A percentile compares a stretch with the other conserved stretches of the same genome.
Evolutionary conservation across 2,113 vertebrate genomes (phyloP).

Genomic region (Hiodon alosoides): DNA sequence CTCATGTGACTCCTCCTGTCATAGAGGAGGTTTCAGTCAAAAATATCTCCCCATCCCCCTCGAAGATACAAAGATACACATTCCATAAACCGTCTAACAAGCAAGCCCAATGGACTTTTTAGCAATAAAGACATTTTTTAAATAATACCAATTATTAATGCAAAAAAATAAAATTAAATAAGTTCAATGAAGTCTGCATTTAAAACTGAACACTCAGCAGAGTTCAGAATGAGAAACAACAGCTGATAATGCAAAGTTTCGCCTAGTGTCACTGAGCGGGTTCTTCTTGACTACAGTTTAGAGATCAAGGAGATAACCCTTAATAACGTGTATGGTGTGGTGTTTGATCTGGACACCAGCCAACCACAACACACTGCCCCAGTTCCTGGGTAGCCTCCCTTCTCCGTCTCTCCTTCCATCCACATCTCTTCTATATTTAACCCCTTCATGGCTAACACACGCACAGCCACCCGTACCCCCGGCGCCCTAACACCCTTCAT

Average conservation of each 20-base stretch:
- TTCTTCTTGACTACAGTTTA: conserved; percentile 33
- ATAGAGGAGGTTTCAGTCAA: conserved; percentile 22
- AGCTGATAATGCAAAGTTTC: neutral
- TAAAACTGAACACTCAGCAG: neutral
- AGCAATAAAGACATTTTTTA: too few relatives aligned
- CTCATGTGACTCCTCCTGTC: conserved; percentile 45
- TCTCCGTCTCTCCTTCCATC: neutral
- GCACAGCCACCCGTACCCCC: neutral
- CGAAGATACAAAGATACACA: neutral
- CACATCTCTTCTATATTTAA: conserved; percentile 32
- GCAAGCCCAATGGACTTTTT: too few relatives aligned
- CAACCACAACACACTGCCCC: conserved; percentile 26
- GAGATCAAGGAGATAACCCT: conserved; percentile 22
- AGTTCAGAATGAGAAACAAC: neutral
- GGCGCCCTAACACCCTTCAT: neutral
- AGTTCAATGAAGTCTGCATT: too few relatives aligned
- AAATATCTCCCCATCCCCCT: neutral
- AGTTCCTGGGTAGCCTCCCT: conserved; percentile 29
- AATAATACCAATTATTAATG: too few relatives aligned
- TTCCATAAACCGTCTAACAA: neutral
- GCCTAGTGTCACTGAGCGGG: neutral
- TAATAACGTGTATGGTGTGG: conserved; percentile 23
- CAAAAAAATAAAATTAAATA: too few relatives aligned
- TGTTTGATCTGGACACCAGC: conserved; percentile 33
- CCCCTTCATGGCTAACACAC: neutral